Conservation (phyloP, 2,113 vertebrate species). For the Perca schrenkii region DNA sequence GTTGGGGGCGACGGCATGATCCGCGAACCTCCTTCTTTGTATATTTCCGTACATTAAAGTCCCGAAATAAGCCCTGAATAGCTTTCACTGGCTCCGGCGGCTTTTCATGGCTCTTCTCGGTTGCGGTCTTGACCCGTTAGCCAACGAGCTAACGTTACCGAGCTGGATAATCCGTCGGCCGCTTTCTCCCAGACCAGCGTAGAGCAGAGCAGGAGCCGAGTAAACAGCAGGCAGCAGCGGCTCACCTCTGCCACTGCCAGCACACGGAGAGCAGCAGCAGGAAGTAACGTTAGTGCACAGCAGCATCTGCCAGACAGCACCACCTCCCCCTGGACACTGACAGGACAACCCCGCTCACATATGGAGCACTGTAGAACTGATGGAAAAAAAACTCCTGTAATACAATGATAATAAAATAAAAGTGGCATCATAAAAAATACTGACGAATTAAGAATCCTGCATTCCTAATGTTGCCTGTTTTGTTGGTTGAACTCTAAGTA, state of each 20-base stretch:
- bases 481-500: too few relatives aligned
- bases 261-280: constrained; percentile 13
- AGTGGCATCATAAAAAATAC: too few relatives aligned
- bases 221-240: constrained; percentile 34
- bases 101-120: constrained; percentile 60
- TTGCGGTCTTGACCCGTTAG: constrained; percentile 59
- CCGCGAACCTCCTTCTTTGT: constrained; percentile 42
- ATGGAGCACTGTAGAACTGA: too few relatives aligned
- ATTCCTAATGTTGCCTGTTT: too few relatives aligned
- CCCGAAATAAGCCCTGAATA: constrained; percentile 8
- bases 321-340: constrained; percentile 64
- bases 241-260: constrained; percentile 61
- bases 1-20: constrained; percentile 64
- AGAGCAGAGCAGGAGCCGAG: constrained; percentile 40
- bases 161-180: constrained; percentile 67
- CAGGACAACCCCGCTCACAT: background rate
- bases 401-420: too few relatives aligned
- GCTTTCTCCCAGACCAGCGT: constrained; percentile 50
- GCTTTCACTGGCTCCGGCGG: constrained; percentile 64
- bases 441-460: too few relatives aligned
- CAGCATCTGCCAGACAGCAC: constrained; percentile 53
- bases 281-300: constrained; percentile 48
- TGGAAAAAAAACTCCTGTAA: too few relatives aligned
- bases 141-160: constrained; percentile 66
- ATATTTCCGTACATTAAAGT: constrained; percentile 55